Base-by-base conservation (phyloP, 2,113 vertebrate species). In the Stigmatopora argus region DNA sequence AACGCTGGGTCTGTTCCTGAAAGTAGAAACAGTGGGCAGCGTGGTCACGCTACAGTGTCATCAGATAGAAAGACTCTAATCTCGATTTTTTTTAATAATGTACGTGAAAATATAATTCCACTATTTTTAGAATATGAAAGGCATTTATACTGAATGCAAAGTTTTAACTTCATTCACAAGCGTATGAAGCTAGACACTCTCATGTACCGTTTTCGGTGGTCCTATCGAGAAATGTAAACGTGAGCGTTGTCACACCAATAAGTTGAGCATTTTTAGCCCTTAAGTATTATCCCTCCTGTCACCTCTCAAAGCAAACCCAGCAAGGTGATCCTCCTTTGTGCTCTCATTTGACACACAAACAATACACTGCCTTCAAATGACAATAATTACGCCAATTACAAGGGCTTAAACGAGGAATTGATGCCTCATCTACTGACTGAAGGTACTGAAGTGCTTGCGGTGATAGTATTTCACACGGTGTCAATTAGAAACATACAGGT, bases 301-400 rank as follows among this genome's bases (percentile, higher is more conserved):
- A 76, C 67, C 67, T 71, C 46, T 59, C 61, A 62, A 66, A 72
- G 60, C 69, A 73, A 66, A 55, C 64, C 58, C 52, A 2, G 69
- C 70, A 76, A 78, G 59, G 38, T 59, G 77, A 85, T 78, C 77
- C 52, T 17, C 55, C 62, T 75, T 77, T 79, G 75, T 79, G 57
- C 9, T 7, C 57, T 13, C 10, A 57, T 49, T 12, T 26, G 73
- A 75, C 61, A 66, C 38, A 0, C 26, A 58, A 46, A 77, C 82
- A 66, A 77, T 46, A 53, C 57, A 3, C 55, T 1, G 0, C 59
- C n/a, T 70, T 66, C 66, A 70, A 63, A 61, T 35, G 49, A 38
- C 45, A 61, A 63, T 67, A 66, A 75, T 82, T 69, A 76, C 48
- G 21, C 62, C 78, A 87, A 85, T 62, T 72, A 46, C 57, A 44